Conservation (phyloP, 1,140 invertebrate species). For the Temnothorax curvispinosus region DNA sequence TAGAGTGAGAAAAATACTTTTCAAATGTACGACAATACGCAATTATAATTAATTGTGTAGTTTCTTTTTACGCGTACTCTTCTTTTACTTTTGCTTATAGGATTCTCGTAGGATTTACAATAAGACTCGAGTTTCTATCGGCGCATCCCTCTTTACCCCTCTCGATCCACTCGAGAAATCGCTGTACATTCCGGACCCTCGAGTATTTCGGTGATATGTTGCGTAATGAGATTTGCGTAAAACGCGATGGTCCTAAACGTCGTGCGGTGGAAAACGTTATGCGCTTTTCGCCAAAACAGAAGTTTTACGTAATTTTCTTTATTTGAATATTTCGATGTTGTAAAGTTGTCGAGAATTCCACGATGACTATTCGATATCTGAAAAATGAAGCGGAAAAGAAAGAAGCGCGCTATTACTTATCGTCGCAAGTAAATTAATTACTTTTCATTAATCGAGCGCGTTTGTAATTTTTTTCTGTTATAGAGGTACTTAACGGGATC, state of each 20-base stretch:
- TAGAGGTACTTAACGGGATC: conserved; percentile 94
- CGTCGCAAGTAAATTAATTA: neutral
- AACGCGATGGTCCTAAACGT: conserved; percentile 72
- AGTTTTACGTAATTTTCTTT: neutral
- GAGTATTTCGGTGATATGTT: conserved; percentile 82
- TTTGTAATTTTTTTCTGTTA: conserved; percentile 83
- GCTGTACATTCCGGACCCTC: conserved; percentile 72
- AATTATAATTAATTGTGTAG: neutral
- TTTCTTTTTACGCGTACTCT: neutral
- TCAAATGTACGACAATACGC: neutral
- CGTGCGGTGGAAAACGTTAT: conserved; percentile 64
- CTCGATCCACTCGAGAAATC: conserved; percentile 59
- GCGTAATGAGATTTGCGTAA: conserved; percentile 82
- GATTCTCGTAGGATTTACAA: neutral
- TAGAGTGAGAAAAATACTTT: neutral
- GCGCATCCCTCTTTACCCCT: neutral
- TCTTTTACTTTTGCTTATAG: neutral
- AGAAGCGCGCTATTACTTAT: neutral
- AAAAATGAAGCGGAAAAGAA: neutral
- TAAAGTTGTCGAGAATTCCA: neutral
- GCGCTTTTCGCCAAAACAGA: neutral
- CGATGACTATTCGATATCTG: neutral
- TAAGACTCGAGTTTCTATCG: conserved; percentile 33
- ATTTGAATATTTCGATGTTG: neutral
- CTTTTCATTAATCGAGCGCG: neutral